Conservation (phyloP, 2,888 invertebrate genomes). For the Xestia ashworthii region DNA sequence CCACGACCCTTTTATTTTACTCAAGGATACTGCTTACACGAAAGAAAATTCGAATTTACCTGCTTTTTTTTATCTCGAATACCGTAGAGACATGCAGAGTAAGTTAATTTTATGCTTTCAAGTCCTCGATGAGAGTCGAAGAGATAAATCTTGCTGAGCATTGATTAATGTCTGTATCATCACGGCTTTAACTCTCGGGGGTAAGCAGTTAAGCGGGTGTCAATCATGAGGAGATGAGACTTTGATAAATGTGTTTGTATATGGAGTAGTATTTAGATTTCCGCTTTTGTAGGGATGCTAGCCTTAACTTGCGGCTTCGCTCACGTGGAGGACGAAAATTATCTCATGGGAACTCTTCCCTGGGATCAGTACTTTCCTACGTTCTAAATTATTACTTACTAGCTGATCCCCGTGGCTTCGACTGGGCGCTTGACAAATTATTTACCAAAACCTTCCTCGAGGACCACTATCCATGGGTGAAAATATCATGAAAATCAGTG, state of each 20-base stretch:
- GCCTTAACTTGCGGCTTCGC: not conserved
- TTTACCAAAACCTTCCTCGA: too few species aligned
- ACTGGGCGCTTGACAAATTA: too few species aligned
- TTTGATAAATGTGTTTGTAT: slow-evolving; percentile 46
- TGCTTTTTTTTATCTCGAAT: slow-evolving; percentile 24
- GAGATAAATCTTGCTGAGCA: slow-evolving; percentile 53
- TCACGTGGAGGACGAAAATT: not conserved
- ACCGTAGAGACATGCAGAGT: slow-evolving; percentile 33
- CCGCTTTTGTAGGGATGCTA: not conserved
- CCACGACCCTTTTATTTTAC: not conserved
- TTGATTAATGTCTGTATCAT: slow-evolving; percentile 59
- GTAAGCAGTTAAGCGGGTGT: slow-evolving; percentile 51
- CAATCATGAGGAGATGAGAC: slow-evolving; percentile 40
- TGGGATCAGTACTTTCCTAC: not conserved
- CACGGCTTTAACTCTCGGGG: slow-evolving; percentile 31
- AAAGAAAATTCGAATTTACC: slow-evolving; percentile 8
- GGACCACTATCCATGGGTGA: too few species aligned
- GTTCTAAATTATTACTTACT: not conserved
- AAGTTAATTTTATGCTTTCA: slow-evolving; percentile 44
- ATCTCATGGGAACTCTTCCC: not conserved
- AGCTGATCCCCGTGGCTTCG: too few species aligned
- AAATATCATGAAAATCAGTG: too few species aligned
- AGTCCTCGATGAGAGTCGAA: slow-evolving; percentile 26
- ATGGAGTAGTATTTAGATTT: slow-evolving; percentile 13
- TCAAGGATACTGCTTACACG: not conserved